Evolutionary conservation across 2,888 invertebrate species (phyloP).

Genomic region (Cordilura impudica): DNA sequence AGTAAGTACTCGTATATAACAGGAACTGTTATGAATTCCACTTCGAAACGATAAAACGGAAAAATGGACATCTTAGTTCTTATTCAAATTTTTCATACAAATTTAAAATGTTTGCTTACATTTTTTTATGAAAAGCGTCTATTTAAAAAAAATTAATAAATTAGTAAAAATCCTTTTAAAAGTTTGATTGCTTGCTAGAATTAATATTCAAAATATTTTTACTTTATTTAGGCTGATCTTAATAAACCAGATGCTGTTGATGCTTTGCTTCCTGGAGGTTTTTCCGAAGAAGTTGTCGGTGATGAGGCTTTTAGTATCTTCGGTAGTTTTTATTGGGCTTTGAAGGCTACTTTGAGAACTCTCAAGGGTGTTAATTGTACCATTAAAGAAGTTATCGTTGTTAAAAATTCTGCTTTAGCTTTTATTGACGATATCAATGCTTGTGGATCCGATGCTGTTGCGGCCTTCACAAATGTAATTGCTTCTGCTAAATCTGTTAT

Average conservation of each 20-base stretch:
- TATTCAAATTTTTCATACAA: too few species aligned
- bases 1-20: conserved; percentile 36
- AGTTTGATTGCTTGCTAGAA: too few species aligned
- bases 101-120: too few species aligned
- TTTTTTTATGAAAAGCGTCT: too few species aligned
- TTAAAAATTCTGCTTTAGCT: conserved; percentile 60
- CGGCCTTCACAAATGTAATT: conserved; percentile 66
- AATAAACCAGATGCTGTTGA: background rate
- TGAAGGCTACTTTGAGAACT: conserved; percentile 62
- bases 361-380: conserved; percentile 70
- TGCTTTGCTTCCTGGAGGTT: background rate
- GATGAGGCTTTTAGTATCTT: conserved; percentile 34
- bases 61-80: too few species aligned
- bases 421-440: conserved; percentile 62
- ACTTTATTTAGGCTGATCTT: conserved; percentile 4
- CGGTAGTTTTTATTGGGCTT: conserved; percentile 23
- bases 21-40: too few species aligned
- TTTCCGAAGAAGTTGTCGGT: conserved; percentile 13
- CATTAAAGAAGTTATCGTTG: conserved; percentile 66
- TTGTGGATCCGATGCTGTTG: conserved; percentile 65
- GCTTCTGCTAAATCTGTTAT: conserved; percentile 65
- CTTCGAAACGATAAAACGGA: too few species aligned
- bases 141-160: too few species aligned
- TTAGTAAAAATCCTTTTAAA: too few species aligned
- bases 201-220: background rate